Conservation (phyloP, 2,113 vertebrate species). For the Saccopteryx bilineata region DNA sequence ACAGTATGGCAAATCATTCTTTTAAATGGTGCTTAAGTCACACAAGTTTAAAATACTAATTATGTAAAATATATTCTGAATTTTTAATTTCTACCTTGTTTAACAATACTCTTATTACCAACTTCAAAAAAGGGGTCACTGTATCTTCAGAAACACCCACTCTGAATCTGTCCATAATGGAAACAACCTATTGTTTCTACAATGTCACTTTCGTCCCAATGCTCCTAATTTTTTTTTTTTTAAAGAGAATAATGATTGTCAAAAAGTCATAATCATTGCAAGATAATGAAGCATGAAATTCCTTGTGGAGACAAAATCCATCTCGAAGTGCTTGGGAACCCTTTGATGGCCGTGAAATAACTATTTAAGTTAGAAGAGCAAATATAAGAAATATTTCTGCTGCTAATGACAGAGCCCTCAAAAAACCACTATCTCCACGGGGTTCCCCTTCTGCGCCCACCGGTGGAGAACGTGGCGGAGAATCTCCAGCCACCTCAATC, state of each 20-base stretch:
- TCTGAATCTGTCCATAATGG: background rate
- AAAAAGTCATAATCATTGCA: conserved; percentile 70
- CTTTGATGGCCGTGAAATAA: conserved; percentile 77
- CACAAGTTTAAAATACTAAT: conserved; percentile 78
- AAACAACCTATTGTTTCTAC: background rate
- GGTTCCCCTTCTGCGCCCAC: rapidly evolving
- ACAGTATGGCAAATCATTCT: conserved; percentile 74
- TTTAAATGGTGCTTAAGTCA: conserved; percentile 71
- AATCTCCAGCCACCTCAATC: background rate
- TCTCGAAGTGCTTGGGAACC: conserved; percentile 73
- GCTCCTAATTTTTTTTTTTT: background rate
- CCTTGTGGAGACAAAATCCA: conserved; percentile 79
- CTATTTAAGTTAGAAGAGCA: conserved; percentile 73
- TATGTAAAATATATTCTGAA: conserved; percentile 67
- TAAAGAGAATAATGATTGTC: conserved; percentile 66
- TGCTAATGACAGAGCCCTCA: background rate
- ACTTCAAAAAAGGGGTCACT: background rate
- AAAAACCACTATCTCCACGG: background rate
- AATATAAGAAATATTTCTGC: conserved; percentile 55
- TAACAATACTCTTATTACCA: conserved; percentile 4
- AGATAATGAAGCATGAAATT: conserved; percentile 85
- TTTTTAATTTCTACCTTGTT: conserved; percentile 77
- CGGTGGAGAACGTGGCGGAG: background rate
- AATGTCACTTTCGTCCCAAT: background rate
- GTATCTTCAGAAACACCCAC: background rate